phyloP scores from a whole-genome alignment of 1,140 invertebrate species.

The Neodiprion virginianus region DNA sequence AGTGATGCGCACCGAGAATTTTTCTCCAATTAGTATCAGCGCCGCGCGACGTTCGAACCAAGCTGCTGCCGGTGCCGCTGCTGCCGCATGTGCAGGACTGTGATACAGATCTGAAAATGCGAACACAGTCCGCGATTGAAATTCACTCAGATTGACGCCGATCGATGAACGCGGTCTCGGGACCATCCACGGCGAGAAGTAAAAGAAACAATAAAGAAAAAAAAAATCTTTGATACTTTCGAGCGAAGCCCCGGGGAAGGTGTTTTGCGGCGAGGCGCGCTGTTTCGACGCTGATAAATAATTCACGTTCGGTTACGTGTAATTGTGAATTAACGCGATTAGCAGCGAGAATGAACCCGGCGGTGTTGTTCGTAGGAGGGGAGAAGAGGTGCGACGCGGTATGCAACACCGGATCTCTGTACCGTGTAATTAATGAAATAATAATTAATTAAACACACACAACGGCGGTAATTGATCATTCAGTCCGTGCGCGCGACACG shows the following conservation, averaged over 20 bases:
- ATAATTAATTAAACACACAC: background rate
- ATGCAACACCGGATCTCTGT: background rate
- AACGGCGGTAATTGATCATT: background rate
- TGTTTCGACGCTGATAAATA: background rate
- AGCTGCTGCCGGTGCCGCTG: no score
- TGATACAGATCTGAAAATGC: background rate
- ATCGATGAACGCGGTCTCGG: background rate
- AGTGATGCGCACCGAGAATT: slow-evolving; percentile 36
- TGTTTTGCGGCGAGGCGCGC: background rate
- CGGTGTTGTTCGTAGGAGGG: background rate
- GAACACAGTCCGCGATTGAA: background rate
- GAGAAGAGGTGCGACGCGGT: background rate
- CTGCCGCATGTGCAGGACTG: no score
- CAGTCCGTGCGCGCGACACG: background rate
- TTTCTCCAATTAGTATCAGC: slow-evolving; percentile 46
- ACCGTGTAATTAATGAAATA: slow-evolving; percentile 6
- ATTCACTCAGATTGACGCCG: background rate
- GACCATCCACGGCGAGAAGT: background rate
- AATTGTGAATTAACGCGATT: slow-evolving; percentile 5
- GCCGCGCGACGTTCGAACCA: slow-evolving; percentile 34
- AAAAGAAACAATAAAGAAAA: background rate
- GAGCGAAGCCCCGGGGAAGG: background rate
- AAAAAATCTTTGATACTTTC: background rate
- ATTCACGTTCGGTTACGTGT: slow-evolving; percentile 4
- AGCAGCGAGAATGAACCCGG: background rate